phyloP scores from a whole-genome alignment of 92 coral and sea anemone genomes.

The Umimayanthus kanabou region DNA sequence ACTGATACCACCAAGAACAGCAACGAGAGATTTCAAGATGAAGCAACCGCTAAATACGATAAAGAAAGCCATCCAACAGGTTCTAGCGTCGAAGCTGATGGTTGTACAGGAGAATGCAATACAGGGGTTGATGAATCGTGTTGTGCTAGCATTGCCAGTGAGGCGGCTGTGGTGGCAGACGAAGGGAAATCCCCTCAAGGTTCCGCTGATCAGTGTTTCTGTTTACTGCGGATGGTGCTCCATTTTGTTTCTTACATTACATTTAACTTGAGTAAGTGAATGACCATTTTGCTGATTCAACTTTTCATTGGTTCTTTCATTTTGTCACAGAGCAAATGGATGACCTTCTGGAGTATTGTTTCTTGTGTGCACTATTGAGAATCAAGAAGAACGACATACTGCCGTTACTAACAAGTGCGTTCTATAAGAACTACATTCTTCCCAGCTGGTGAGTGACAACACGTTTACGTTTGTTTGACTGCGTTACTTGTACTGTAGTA shows the following conservation, averaged over 20 bases:
- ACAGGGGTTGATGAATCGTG: not conserved
- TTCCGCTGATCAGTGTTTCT: not conserved
- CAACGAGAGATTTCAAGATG: not conserved
- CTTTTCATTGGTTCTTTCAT: not conserved
- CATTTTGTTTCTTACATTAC: not conserved
- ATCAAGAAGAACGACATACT: conserved; percentile 69
- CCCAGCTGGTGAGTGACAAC: conserved; percentile 77
- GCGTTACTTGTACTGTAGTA: not conserved
- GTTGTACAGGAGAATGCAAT: not conserved
- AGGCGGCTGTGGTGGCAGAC: not conserved
- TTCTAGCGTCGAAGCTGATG: not conserved
- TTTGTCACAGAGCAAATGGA: conserved; percentile 76
- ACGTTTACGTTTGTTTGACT: too few species aligned
- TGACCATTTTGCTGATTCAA: not conserved
- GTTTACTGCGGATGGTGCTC: not conserved
- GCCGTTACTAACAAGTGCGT: conserved; percentile 87
- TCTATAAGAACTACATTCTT: conserved; percentile 77
- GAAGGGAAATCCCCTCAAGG: conserved; percentile 13
- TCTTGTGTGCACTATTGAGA: conserved; percentile 81
- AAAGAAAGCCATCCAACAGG: not conserved
- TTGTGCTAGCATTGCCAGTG: not conserved
- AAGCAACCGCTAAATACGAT: not conserved
- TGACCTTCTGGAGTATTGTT: conserved; percentile 80
- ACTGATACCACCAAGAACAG: not conserved
- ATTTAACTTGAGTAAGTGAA: not conserved